These are phyloP conservation scores for Phyllotreta striolata DNA, from an alignment of 2,888 invertebrate species.

Conservation along the genomic window DNA sequence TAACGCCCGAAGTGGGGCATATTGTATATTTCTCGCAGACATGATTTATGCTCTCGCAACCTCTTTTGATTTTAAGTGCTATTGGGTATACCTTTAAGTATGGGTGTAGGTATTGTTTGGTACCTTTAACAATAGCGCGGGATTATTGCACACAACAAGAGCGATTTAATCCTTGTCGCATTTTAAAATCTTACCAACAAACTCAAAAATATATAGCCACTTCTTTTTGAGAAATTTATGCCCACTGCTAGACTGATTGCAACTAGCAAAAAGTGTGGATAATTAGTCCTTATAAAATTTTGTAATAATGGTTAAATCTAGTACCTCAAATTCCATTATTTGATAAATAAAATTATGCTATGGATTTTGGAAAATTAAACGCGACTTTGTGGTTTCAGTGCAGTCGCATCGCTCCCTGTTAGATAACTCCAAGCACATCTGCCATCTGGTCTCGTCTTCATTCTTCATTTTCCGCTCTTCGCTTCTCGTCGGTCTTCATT, in stretches of 20 bases:
- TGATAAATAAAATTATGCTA: no score
- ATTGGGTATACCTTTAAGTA: constrained; percentile 4
- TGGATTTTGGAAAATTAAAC: no score
- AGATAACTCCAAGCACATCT: constrained; percentile 25
- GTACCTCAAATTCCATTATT: no score
- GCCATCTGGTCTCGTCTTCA: constrained; percentile 29
- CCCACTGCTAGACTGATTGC: no score
- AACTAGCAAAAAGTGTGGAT: no score
- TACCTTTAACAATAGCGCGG: constrained; percentile 11
- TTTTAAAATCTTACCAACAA: no score
- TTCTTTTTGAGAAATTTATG: no score
- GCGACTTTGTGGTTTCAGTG: background rate
- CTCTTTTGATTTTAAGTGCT: background rate
- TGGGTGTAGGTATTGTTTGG: constrained; percentile 1
- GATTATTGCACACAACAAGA: background rate
- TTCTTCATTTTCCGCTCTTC: constrained; percentile 26
- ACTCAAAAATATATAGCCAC: no score
- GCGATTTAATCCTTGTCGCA: no score
- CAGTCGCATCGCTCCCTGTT: constrained; percentile 12
- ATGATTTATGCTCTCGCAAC: constrained; percentile 4
- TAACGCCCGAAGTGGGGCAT: constrained; percentile 1
- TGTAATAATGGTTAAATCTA: no score
- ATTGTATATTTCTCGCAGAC: constrained; percentile 1
- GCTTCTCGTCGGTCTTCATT: constrained; percentile 13
- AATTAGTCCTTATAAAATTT: no score